Base-by-base conservation (phyloP, 2,797 vertebrate genomes). In the Crax fasciolata region DNA sequence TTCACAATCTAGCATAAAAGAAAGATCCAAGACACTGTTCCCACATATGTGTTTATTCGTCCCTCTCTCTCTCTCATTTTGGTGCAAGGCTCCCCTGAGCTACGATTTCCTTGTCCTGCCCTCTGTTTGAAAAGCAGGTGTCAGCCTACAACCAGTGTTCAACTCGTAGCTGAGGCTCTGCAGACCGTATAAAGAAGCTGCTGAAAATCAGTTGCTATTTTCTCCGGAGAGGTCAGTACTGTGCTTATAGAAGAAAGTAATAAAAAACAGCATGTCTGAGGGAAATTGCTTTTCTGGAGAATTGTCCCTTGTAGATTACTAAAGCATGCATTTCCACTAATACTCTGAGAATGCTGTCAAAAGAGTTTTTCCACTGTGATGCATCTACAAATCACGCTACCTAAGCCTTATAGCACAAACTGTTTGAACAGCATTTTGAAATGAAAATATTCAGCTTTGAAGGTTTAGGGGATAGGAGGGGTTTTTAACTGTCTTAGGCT, bases 251-350 rank as follows among this genome's bases (percentile, higher is more conserved):
- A 94, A 92, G 77, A 94, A 97, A 95, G 94, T 91, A 93, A 95
- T 97, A 93, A 96, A 96, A 96, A 89, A 1, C 74, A 95, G 87
- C 57, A 1, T 86, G 92, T 96, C 93, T 88, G 84, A 96, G 87
- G 75, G 91, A 96, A 97, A 97, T 89, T 87, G 92, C 96, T 92
- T 97, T 97, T 70, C 92, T 97, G 92, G 95, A 96, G 94, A 96
- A 91, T 62, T 92, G 92, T 95, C 87, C 95, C 92, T 85, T 88
- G 91, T 85, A 94, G 94, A 91, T 95, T 95, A 95, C 95, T 90
- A 96, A 95, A 72, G 8, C 68, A 72, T 79, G 86, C 84, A 83
- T 85, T 94, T 91, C 88, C 90, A 73, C 89, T 93, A 81, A 91
- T 84, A 77, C 67, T 95, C 77, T 76, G 74, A 77, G 93, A 96